Conservation (phyloP, 2,888 invertebrate species). For the Pheosia gnoma region DNA sequence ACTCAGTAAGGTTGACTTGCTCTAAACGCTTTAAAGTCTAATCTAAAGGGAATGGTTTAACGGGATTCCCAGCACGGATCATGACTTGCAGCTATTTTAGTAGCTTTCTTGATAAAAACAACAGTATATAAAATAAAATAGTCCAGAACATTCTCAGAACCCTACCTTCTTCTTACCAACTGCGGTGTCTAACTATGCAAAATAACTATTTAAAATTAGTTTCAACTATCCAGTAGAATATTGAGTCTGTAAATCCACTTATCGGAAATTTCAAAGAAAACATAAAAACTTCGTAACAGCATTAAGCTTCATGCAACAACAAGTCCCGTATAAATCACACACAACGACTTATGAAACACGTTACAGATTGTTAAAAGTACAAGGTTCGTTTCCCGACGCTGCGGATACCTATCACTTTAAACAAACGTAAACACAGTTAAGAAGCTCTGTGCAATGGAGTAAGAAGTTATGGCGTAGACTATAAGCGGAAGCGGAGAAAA, state of each 20-base stretch:
- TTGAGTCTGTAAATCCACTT: no score
- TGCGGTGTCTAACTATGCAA: no score
- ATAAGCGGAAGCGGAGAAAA: conserved; percentile 8
- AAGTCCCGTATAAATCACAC: background rate
- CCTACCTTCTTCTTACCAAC: no score
- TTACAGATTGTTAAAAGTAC: conserved; percentile 4
- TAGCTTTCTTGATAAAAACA: no score
- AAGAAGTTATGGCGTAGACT: background rate
- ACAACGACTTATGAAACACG: background rate
- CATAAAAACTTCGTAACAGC: background rate
- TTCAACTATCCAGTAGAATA: no score
- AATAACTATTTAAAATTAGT: no score
- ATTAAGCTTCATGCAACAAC: no score
- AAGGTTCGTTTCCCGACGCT: background rate
- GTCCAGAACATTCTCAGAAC: no score
- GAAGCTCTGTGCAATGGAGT: conserved; percentile 19
- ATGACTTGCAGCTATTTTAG: no score
- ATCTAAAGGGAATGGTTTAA: background rate
- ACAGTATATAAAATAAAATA: no score
- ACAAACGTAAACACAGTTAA: conserved; percentile 24
- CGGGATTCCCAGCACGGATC: background rate
- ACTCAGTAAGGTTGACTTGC: background rate
- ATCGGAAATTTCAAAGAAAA: no score
- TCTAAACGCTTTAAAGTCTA: background rate
- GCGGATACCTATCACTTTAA: conserved; percentile 16